phyloP scores from a whole-genome alignment of 2,113 vertebrate species.

The Lamprotornis superbus region DNA sequence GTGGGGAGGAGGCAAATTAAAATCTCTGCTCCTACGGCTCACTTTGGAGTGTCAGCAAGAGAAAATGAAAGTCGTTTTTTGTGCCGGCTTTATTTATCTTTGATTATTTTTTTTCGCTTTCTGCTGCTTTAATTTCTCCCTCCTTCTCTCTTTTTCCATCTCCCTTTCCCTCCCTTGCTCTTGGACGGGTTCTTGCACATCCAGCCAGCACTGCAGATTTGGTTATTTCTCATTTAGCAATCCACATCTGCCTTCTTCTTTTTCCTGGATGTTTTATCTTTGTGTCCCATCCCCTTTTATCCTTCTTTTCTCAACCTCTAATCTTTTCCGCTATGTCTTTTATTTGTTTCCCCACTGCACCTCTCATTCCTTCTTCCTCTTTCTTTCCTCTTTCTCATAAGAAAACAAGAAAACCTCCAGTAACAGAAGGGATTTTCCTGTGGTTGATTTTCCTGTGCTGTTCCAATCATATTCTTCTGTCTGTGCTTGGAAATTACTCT shows the following conservation, averaged over 20 bases:
- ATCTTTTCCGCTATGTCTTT: background rate
- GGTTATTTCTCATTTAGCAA: background rate
- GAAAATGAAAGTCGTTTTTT: slow-evolving; percentile 42
- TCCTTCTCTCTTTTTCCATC: background rate
- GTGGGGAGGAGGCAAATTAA: slow-evolving; percentile 42
- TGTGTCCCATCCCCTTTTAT: background rate
- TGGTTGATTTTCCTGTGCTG: background rate
- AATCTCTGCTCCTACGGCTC: background rate
- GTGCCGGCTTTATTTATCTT: slow-evolving; percentile 29
- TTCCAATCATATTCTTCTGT: background rate
- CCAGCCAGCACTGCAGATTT: background rate
- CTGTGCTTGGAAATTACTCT: background rate
- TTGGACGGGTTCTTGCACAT: background rate
- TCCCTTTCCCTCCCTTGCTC: background rate
- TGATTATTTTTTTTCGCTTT: background rate
- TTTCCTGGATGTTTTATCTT: background rate
- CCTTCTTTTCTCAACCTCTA: background rate
- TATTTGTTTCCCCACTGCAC: background rate
- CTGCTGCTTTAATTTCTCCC: background rate
- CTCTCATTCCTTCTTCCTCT: background rate
- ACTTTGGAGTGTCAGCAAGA: background rate
- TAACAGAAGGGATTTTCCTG: background rate
- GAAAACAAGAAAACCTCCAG: background rate
- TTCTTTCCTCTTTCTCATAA: background rate
- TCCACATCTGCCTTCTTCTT: background rate